Evolutionary conservation across 2,113 vertebrate species (phyloP).

Genomic region (Oceanodroma tethys): DNA sequence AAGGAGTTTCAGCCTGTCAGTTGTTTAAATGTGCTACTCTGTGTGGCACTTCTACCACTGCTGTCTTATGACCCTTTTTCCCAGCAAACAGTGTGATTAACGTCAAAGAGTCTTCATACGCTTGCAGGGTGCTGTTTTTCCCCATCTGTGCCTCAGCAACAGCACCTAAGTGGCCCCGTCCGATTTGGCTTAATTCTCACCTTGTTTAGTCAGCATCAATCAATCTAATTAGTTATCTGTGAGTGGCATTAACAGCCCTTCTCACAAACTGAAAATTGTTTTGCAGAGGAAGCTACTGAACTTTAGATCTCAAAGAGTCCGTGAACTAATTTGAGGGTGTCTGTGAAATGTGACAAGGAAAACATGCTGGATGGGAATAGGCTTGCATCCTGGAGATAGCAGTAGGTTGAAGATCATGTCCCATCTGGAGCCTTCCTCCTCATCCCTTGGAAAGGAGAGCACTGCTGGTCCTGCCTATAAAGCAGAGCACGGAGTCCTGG

Average conservation of each 20-base stretch:
- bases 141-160: neutral
- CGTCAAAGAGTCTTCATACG: neutral
- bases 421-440: neutral
- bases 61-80: neutral
- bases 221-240: neutral
- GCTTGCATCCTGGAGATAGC: neutral
- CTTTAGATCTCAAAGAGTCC: neutral
- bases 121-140: neutral
- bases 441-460: neutral
- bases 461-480: neutral
- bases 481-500: neutral
- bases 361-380: neutral
- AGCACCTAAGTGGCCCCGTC: neutral
- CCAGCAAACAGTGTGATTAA: neutral
- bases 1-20: neutral
- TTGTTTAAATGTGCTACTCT: neutral
- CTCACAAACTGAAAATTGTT: neutral
- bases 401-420: neutral
- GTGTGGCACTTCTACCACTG: neutral
- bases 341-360: neutral
- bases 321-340: neutral
- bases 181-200: neutral
- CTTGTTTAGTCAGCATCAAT: neutral
- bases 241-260: neutral
- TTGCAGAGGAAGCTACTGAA: neutral